phyloP scores from a whole-genome alignment of 2,888 invertebrate species.

The Tetragonula carbonaria region DNA sequence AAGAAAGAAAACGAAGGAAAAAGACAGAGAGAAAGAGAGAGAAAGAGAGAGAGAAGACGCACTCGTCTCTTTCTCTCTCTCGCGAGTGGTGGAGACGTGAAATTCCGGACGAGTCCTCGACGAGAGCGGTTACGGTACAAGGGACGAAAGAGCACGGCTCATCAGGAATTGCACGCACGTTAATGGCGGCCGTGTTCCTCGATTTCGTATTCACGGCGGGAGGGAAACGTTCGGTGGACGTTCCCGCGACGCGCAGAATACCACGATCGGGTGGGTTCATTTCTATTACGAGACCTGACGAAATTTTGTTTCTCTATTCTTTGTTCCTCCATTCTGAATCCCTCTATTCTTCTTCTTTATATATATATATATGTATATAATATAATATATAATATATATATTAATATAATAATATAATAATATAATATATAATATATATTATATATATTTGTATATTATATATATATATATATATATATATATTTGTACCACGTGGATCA shows the following conservation, averaged over 20 bases:
- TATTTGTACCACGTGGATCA: too few relatives aligned
- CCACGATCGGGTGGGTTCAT: conserved; percentile 9
- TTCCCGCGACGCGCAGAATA: conserved; percentile 38
- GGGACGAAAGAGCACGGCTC: conserved; percentile 24
- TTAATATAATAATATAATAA: too few relatives aligned
- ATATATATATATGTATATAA: too few relatives aligned
- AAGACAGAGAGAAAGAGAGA: too few relatives aligned
- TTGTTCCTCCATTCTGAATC: background rate
- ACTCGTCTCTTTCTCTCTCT: background rate
- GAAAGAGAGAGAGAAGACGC: too few relatives aligned
- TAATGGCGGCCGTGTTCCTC: conserved; percentile 48
- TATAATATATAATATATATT: too few relatives aligned
- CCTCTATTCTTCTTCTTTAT: background rate
- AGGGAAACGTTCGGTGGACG: conserved; percentile 15
- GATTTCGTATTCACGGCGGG: conserved; percentile 61
- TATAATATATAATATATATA: too few relatives aligned
- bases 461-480: too few relatives aligned
- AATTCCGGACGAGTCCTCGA: conserved; percentile 10
- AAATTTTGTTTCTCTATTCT: conserved; percentile 29
- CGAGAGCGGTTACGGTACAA: conserved; percentile 29
- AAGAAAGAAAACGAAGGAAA: too few relatives aligned
- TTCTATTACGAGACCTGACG: conserved; percentile 31
- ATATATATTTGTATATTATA: too few relatives aligned
- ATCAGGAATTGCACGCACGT: conserved; percentile 64
- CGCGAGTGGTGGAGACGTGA: background rate